Evolutionary conservation across 2,797 vertebrate species (phyloP).

Genomic region (Argentina silus): DNA sequence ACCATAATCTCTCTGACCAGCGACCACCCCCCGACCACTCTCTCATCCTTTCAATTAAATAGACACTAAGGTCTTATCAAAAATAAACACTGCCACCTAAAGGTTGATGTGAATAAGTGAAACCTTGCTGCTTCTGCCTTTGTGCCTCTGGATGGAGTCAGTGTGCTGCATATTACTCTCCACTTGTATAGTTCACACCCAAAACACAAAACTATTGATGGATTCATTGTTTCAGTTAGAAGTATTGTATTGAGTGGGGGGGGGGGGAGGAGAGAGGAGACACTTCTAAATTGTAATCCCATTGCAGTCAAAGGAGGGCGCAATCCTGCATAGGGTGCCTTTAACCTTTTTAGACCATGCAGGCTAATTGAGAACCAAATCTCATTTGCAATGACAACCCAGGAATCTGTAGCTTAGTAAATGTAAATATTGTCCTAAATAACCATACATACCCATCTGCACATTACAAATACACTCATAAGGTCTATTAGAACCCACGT

Average conservation of each 20-base stretch:
- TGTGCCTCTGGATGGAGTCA: conserved; percentile 67
- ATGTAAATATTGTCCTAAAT: background rate
- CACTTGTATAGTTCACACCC: background rate
- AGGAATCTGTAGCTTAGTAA: background rate
- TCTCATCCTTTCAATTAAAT: background rate
- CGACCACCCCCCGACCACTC: background rate
- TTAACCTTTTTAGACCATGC: background rate
- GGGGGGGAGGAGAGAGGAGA: too few species aligned
- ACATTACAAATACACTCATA: conserved; percentile 20
- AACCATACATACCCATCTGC: background rate
- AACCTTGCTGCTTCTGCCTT: conserved; percentile 16
- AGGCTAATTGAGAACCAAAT: background rate
- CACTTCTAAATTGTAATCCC: too few species aligned
- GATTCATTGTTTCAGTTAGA: too few species aligned
- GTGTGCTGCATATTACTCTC: conserved; percentile 48
- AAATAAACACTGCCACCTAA: conserved; percentile 69
- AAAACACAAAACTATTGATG: too few species aligned
- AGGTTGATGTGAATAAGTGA: conserved; percentile 41
- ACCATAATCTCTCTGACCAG: too few species aligned
- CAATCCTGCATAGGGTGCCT: too few species aligned
- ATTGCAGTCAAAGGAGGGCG: too few species aligned
- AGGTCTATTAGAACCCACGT: conserved; percentile 17
- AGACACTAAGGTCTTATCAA: conserved; percentile 7
- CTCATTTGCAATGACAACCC: background rate
- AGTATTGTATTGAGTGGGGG: too few species aligned